phyloP scores from a whole-genome alignment of 2,797 vertebrate genomes.

The Acropternis orthonyx region DNA sequence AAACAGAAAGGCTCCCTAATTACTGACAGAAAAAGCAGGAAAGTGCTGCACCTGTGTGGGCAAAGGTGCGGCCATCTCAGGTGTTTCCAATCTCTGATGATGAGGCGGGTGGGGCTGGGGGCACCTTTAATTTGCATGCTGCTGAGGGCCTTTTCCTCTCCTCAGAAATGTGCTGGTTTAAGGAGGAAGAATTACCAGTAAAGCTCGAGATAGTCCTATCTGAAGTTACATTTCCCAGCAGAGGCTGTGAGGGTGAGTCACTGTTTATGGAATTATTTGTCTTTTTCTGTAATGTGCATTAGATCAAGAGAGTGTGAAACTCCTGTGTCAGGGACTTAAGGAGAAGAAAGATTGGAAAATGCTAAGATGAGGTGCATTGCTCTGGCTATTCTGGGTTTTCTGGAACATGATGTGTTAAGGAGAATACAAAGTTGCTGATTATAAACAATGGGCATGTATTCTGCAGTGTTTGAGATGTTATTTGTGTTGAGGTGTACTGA shows the following conservation, averaged over 20 bases:
- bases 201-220: rapidly evolving
- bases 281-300: not conserved
- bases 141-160: rapidly evolving
- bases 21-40: not conserved
- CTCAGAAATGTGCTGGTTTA: rapidly evolving
- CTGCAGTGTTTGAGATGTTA: rapidly evolving
- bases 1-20: not conserved
- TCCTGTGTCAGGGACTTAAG: not conserved
- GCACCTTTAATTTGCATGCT: rapidly evolving
- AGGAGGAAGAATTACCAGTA: rapidly evolving
- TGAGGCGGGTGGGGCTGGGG: not conserved
- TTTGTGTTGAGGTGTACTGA: rapidly evolving
- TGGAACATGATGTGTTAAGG: not conserved
- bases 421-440: not conserved
- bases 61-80: not conserved
- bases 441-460: rapidly evolving
- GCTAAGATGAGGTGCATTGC: not conserved
- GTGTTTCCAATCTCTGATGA: not conserved
- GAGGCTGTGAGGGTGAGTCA: not conserved
- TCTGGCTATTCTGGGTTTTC: not conserved
- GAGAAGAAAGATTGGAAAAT: not conserved
- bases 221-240: rapidly evolving
- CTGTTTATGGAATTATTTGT: not conserved
- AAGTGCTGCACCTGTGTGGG: not conserved
- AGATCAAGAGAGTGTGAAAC: not conserved